Percentiles rank a stretch among this genome's conserved stretches.
Evolutionary conservation across 1,140 invertebrate genomes (phyloP).

Genomic region (Drosophila micromelanica): DNA sequence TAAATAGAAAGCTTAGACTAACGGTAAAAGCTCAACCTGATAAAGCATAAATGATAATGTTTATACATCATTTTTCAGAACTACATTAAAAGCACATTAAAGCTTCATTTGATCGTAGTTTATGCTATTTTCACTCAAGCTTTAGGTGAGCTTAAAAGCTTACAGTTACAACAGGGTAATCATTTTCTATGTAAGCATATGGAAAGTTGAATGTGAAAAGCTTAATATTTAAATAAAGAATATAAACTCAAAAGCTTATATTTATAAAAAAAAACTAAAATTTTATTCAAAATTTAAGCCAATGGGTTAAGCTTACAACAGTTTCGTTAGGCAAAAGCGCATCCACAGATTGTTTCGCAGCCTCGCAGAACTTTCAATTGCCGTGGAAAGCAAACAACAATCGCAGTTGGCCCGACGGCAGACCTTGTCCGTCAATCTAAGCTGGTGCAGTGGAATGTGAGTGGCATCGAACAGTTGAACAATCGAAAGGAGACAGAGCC

Average conservation of each 20-base stretch:
- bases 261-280: background rate
- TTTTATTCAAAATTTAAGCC: background rate
- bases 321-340: background rate
- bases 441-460: slow-evolving; percentile 58
- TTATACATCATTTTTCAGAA: no score
- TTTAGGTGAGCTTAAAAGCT: no score
- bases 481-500: slow-evolving; percentile 8
- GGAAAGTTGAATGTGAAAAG: no score
- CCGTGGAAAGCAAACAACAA: slow-evolving; percentile 38
- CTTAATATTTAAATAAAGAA: no score
- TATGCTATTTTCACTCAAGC: no score
- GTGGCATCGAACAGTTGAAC: slow-evolving; percentile 15
- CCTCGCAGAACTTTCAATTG: slow-evolving; percentile 68
- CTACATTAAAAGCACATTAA: background rate
- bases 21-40: no score
- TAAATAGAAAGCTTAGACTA: no score
- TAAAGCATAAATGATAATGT: no score
- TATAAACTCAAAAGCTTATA: no score
- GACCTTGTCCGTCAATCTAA: slow-evolving; percentile 64
- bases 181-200: no score
- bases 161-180: no score
- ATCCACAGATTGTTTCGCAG: slow-evolving; percentile 23
- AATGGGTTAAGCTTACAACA: background rate
- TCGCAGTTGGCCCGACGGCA: slow-evolving; percentile 4
- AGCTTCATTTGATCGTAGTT: background rate